These are phyloP conservation scores for Vidua chalybeata DNA, from an alignment of 2,113 vertebrate species.

Conservation along the genomic window DNA sequence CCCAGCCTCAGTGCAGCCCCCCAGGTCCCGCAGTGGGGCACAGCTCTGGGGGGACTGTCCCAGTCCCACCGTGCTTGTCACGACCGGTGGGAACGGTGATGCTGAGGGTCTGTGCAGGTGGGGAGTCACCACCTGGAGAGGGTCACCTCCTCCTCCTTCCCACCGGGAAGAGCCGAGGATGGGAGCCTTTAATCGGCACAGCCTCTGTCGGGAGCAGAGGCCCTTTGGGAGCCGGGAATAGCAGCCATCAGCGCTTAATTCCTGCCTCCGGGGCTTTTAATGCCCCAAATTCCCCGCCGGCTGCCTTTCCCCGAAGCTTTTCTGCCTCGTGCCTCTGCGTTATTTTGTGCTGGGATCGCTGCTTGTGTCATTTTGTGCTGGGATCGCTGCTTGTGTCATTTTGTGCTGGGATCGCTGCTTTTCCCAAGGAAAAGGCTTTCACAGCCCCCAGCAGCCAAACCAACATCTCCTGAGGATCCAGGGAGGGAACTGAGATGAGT, in stretches of 20 bases:
- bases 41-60: accelerated
- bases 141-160: background rate
- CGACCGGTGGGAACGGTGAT: background rate
- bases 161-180: background rate
- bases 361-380: too few relatives aligned
- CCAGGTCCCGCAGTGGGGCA: accelerated
- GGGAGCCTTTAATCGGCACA: background rate
- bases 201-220: background rate
- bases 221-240: background rate
- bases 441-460: background rate
- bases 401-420: background rate
- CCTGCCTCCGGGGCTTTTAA: background rate
- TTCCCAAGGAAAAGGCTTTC: background rate
- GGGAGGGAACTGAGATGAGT: background rate
- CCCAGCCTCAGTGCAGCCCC: too few relatives aligned
- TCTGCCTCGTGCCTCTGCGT: accelerated
- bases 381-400: background rate
- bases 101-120: background rate
- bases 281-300: background rate
- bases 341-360: background rate
- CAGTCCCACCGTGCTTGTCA: accelerated
- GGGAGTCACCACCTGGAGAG: background rate
- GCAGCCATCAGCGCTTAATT: background rate
- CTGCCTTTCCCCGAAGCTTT: background rate
- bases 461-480: accelerated